These are phyloP conservation scores for Melitaea athalia DNA, from an alignment of 2,888 invertebrate species.

Conservation along the genomic window DNA sequence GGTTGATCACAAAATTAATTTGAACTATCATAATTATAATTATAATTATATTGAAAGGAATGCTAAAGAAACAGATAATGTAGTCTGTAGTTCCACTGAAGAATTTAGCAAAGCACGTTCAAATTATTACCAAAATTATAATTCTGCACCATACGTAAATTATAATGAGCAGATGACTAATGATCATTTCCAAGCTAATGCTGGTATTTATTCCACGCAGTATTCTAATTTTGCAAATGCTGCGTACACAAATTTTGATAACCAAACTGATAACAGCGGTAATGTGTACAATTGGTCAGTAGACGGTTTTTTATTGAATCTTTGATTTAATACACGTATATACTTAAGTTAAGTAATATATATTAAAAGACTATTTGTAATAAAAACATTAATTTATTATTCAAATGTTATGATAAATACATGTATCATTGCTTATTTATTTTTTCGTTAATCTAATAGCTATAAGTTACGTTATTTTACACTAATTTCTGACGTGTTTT, in stretches of 20 bases:
- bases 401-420: background rate
- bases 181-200: conserved; percentile 40
- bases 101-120: background rate
- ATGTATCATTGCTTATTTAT: background rate
- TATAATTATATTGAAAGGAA: background rate
- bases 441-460: conserved; percentile 3
- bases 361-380: background rate
- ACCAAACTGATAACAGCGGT: background rate
- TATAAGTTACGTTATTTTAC: conserved; percentile 1
- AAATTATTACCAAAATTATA: conserved; percentile 25
- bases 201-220: conserved; percentile 51
- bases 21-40: background rate
- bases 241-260: conserved; percentile 23
- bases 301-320: conserved; percentile 39
- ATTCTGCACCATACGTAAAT: background rate
- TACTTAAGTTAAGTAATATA: background rate
- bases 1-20: background rate
- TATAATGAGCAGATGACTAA: conserved; percentile 6
- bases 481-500: conserved; percentile 17
- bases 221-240: conserved; percentile 49
- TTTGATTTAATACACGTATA: conserved; percentile 35
- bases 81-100: too few relatives aligned
- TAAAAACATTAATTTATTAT: too few relatives aligned
- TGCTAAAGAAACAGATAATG: background rate
- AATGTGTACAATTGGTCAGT: conserved; percentile 39